Evolutionary conservation across 2,888 invertebrate species (phyloP).

Genomic region (Coronaproctus castanopsis): DNA sequence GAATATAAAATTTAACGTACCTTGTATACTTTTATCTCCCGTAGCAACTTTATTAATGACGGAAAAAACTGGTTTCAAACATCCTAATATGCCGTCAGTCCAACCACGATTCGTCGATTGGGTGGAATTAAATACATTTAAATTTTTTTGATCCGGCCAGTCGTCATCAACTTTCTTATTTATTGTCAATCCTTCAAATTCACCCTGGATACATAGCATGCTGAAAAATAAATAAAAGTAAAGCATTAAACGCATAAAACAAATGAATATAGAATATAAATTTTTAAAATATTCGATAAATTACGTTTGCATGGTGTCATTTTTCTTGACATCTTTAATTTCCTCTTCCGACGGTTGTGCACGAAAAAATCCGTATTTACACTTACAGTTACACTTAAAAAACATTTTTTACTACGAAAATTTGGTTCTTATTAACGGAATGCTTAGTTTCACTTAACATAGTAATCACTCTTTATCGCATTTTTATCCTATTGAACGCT

Average conservation of each 20-base stretch:
- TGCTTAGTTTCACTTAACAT: too few relatives aligned
- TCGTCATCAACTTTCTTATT: constrained; percentile 23
- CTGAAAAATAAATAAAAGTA: constrained; percentile 29
- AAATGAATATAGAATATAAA: background rate
- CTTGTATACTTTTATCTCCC: constrained; percentile 43
- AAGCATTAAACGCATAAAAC: too few relatives aligned
- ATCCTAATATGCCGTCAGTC: constrained; percentile 69
- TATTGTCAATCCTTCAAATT: constrained; percentile 34
- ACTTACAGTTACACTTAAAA: background rate
- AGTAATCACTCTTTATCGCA: too few relatives aligned
- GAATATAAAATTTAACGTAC: too few relatives aligned
- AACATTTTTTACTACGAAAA: background rate
- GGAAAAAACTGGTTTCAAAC: constrained; percentile 70
- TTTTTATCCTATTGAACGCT: too few relatives aligned
- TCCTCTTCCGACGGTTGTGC: background rate
- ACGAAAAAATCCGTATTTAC: background rate
- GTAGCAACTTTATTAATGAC: constrained; percentile 58
- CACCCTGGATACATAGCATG: constrained; percentile 43
- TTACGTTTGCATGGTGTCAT: background rate
- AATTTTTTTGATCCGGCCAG: constrained; percentile 4
- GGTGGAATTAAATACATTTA: constrained; percentile 7
- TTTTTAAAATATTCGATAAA: too few relatives aligned
- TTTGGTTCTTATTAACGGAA: too few relatives aligned
- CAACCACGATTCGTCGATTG: constrained; percentile 30
- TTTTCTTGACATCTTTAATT: background rate